A percentile compares a stretch with the other conserved stretches of the same genome.
These are phyloP conservation scores for Nomada ruficornis DNA, from an alignment of 2,888 invertebrate species.

Conservation along the genomic window DNA sequence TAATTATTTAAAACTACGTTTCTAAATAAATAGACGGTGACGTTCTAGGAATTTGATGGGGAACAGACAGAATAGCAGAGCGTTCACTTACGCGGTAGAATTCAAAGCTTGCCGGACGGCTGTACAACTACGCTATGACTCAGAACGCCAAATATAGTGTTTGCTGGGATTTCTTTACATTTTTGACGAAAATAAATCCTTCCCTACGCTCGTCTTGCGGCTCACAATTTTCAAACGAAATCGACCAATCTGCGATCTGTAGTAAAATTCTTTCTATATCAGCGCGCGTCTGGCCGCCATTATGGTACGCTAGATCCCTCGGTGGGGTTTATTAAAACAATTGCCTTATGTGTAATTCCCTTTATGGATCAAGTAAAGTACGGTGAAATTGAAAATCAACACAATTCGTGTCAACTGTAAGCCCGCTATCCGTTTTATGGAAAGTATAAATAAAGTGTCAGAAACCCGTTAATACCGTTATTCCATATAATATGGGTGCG, in stretches of 20 bases:
- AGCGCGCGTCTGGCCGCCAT: background rate
- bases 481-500: slow-evolving; percentile 12
- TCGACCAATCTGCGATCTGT: no score
- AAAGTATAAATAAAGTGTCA: slow-evolving; percentile 25
- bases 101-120: slow-evolving; percentile 62
- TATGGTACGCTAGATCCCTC: background rate
- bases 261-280: background rate
- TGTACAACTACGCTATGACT: slow-evolving; percentile 63
- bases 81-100: slow-evolving; percentile 47
- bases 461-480: slow-evolving; percentile 53
- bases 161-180: slow-evolving; percentile 55
- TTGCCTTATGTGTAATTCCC: background rate
- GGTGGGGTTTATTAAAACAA: background rate
- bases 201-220: background rate
- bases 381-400: slow-evolving; percentile 16
- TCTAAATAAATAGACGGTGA: background rate
- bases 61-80: slow-evolving; percentile 42
- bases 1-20: slow-evolving; percentile 9
- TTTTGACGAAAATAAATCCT: slow-evolving; percentile 46
- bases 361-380: background rate
- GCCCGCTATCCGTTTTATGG: slow-evolving; percentile 33
- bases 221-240: background rate
- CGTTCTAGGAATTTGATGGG: slow-evolving; percentile 18
- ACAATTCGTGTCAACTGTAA: slow-evolving; percentile 13
- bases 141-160: slow-evolving; percentile 74